Conservation (phyloP, 1,140 invertebrate genomes). For the Mamestra configurata region DNA sequence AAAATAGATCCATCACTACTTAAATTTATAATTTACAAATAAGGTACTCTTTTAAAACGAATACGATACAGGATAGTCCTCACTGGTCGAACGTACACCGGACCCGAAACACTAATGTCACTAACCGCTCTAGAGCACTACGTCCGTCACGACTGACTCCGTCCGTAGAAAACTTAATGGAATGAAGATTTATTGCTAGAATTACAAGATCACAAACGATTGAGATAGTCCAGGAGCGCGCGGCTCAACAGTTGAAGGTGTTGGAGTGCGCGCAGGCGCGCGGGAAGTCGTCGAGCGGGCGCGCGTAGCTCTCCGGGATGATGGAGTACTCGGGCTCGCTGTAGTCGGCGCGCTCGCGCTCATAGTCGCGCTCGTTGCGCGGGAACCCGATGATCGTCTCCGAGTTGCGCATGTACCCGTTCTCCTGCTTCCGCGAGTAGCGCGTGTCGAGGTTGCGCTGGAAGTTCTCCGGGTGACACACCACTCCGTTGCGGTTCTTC, state of each 20-base stretch:
- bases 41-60: slow-evolving; percentile 84
- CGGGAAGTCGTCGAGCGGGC: slow-evolving; percentile 74
- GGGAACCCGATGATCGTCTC: slow-evolving; percentile 82
- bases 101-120: slow-evolving; percentile 75
- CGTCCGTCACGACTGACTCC: slow-evolving; percentile 74
- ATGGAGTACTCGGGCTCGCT: slow-evolving; percentile 87
- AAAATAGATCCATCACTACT: slow-evolving; percentile 87
- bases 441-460: slow-evolving; percentile 84
- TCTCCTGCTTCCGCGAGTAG: slow-evolving; percentile 85
- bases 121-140: slow-evolving; percentile 82
- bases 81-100: slow-evolving; percentile 79
- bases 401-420: slow-evolving; percentile 82
- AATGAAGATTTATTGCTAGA: slow-evolving; percentile 88
- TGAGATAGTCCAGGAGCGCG: slow-evolving; percentile 69
- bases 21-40: slow-evolving; percentile 87
- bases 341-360: slow-evolving; percentile 69
- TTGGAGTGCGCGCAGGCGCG: slow-evolving; percentile 85
- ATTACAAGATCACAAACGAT: slow-evolving; percentile 87
- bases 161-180: slow-evolving; percentile 84
- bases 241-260: slow-evolving; percentile 87
- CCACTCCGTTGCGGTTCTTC: slow-evolving; percentile 81
- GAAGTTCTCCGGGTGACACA: slow-evolving; percentile 84
- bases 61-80: slow-evolving; percentile 82
- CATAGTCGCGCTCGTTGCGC: slow-evolving; percentile 72
- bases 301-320: slow-evolving; percentile 81